Evolutionary conservation across 2,113 vertebrate genomes (phyloP), one percentile per base, ranked within the genome.

Genomic region (Lathamus discolor): DNA sequence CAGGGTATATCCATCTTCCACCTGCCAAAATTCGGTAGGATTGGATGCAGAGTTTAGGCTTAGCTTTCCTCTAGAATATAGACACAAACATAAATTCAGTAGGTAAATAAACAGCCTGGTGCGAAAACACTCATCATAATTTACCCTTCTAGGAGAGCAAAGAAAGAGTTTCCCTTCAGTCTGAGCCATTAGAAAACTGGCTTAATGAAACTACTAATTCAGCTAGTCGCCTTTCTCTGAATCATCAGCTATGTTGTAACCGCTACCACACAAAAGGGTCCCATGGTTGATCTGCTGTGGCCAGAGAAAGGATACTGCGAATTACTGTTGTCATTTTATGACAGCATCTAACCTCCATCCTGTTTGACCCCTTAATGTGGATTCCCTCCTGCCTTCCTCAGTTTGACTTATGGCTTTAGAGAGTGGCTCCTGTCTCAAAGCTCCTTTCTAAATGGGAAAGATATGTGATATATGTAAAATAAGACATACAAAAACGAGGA

Each of bases 121-220:
- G 66, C 61, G 86, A 87, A 93, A 96, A 92, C 43, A 68, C 27
- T 93, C 37, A 88, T 52, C 27, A 61, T 61, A 75, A 91, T 91
- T 84, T 78, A 64, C 44, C 24, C 64, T 92, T 86, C 73, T 68
- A 86, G 48, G 44, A 86, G 33, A 92, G 66, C 27, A 90, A 90
- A 83, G 27, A 46, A 85, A 63, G 33, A 88, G 72, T 88, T 86
- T 88, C 92, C 51, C 72, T 88, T 94, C 83, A 82, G 52, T 52
- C 22, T 78, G 76, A 96, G 69, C 64, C 78, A 72, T 88, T 92
- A 94, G 43, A 81, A 89, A 96, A 86, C 64, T 93, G 86, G 61
- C 83, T 92, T 94, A 93, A 86, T 96, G 69, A 79, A 95, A 52
- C 55, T 63, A 67, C 72, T 92, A 93, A 95, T 94, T 90, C 92